Evolutionary conservation across 2,113 vertebrate genomes (phyloP).

Genomic region (Procapra przewalskii): DNA sequence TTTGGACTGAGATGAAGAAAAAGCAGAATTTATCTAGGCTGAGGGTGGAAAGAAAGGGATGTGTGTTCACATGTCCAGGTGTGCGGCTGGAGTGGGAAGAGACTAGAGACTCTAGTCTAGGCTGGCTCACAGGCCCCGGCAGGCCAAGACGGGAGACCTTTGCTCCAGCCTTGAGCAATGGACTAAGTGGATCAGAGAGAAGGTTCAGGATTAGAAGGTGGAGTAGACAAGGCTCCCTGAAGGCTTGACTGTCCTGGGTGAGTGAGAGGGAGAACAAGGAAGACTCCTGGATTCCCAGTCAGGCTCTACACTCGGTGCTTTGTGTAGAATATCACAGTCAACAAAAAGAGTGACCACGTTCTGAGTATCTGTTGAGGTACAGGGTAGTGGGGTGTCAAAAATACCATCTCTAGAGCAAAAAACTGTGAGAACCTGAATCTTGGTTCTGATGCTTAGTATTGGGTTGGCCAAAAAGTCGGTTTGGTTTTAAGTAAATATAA

Average conservation of each 20-base stretch:
- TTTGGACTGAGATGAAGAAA: not conserved
- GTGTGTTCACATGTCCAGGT: not conserved
- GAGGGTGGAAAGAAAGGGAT: not conserved
- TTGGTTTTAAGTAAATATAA: not conserved
- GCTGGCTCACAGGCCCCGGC: not conserved
- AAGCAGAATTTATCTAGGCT: not conserved
- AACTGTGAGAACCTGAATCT: not conserved
- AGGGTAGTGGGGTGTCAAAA: not conserved
- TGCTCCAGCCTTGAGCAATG: not conserved
- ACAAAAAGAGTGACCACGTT: not conserved
- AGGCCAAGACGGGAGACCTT: not conserved
- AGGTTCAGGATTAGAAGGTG: not conserved
- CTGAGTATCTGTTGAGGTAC: not conserved
- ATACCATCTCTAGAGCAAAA: not conserved
- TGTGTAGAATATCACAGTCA: not conserved
- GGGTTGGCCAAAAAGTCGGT: not conserved
- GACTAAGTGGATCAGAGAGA: not conserved
- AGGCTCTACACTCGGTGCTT: not conserved
- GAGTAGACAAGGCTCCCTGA: not conserved
- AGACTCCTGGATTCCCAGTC: not conserved
- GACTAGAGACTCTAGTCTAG: not conserved
- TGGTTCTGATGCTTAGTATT: not conserved
- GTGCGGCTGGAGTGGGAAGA: not conserved
- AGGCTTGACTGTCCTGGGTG: not conserved
- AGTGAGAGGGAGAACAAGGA: not conserved